These are phyloP conservation scores for Harpagifer antarcticus DNA, from an alignment of 2,797 vertebrate genomes.

Conservation along the genomic window DNA sequence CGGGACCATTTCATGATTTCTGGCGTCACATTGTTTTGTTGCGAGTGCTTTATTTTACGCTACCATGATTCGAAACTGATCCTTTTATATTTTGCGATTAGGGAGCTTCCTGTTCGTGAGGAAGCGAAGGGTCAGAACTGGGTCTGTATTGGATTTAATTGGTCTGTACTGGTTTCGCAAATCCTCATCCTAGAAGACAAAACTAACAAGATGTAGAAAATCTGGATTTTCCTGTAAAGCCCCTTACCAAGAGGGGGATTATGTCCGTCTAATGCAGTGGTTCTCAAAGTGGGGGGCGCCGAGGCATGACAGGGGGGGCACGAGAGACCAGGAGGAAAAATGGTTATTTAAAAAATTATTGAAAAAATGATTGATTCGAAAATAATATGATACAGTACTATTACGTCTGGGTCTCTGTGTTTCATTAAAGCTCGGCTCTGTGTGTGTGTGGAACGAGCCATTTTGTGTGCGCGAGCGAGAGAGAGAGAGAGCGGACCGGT, in stretches of 20 bases:
- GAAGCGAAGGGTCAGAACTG: constrained; percentile 1
- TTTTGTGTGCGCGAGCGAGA: too few species aligned
- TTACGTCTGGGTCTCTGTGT: too few species aligned
- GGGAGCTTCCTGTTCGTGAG: constrained; percentile 12
- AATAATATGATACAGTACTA: too few species aligned
- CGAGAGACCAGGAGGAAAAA: too few species aligned
- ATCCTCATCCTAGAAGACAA: constrained; percentile 19
- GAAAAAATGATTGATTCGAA: too few species aligned
- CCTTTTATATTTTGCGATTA: constrained; percentile 29
- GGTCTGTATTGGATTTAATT: constrained; percentile 31
- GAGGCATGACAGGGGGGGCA: too few species aligned
- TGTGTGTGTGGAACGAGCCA: too few species aligned
- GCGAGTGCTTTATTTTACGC: neutral
- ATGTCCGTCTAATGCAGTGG: too few species aligned
- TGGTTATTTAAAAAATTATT: too few species aligned
- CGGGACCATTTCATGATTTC: neutral
- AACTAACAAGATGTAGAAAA: constrained; percentile 1
- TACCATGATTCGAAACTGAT: constrained; percentile 4
- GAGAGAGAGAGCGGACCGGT: too few species aligned
- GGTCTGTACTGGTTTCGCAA: constrained; percentile 23
- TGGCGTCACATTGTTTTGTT: neutral
- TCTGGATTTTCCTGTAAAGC: constrained; percentile 1
- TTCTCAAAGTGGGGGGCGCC: too few species aligned
- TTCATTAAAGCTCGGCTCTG: too few species aligned
- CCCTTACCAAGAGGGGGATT: neutral